These are phyloP conservation scores for Epirrhoe tristata DNA, from an alignment of 2,888 invertebrate genomes.

Conservation along the genomic window DNA sequence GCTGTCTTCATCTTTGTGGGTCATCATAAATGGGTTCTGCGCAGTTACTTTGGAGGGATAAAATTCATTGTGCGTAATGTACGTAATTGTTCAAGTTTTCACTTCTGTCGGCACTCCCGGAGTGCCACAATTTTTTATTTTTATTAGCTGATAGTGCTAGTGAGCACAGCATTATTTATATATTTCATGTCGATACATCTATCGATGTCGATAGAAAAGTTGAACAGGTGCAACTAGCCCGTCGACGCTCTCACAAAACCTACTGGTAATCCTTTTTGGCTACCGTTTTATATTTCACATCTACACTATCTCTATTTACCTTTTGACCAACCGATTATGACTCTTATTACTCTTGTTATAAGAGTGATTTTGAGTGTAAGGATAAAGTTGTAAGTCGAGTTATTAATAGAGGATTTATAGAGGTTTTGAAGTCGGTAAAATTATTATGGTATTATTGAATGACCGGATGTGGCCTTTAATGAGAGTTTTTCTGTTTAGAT, in stretches of 20 bases:
- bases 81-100: too few species aligned
- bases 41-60: too few species aligned
- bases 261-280: conserved; percentile 77
- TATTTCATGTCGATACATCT: neutral
- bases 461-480: conserved; percentile 58
- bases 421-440: conserved; percentile 61
- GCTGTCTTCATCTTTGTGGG: too few species aligned
- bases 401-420: conserved; percentile 73
- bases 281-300: conserved; percentile 70
- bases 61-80: too few species aligned
- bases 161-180: too few species aligned
- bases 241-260: conserved; percentile 66
- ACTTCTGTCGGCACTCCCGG: too few species aligned
- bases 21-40: too few species aligned
- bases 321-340: conserved; percentile 19
- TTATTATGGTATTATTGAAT: conserved; percentile 59
- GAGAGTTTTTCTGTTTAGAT: conserved; percentile 44
- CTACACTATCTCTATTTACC: conserved; percentile 57
- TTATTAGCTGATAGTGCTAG: too few species aligned
- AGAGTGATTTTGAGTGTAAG: conserved; percentile 26
- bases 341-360: conserved; percentile 18
- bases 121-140: too few species aligned
- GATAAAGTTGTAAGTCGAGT: conserved; percentile 33
- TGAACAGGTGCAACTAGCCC: conserved; percentile 51
- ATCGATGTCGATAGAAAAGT: conserved; percentile 20